phyloP scores from a whole-genome alignment of 2,888 invertebrate species.

The Acholoe squamosa region DNA sequence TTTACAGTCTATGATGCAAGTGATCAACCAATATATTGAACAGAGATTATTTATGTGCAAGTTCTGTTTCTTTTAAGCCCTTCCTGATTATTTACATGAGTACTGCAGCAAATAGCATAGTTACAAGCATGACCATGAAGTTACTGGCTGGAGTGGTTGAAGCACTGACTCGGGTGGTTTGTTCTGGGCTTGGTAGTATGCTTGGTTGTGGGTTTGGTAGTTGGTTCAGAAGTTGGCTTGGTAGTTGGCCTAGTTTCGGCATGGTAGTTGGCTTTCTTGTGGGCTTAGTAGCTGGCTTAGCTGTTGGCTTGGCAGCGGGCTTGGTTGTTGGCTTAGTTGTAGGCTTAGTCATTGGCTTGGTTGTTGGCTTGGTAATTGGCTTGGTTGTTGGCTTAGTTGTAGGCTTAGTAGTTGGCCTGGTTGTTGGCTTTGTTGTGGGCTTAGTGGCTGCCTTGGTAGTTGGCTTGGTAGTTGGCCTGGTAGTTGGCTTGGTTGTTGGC shows the following conservation, averaged over 20 bases:
- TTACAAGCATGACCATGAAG: background rate
- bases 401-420: background rate
- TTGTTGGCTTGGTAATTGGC: background rate
- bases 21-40: too few relatives aligned
- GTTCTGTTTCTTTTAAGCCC: too few relatives aligned
- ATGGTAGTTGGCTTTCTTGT: background rate
- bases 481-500: background rate
- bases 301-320: background rate
- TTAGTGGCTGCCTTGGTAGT: background rate
- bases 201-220: background rate
- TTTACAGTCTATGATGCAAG: too few relatives aligned
- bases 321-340: constrained; percentile 15
- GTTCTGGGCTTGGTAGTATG: background rate
- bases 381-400: constrained; percentile 6
- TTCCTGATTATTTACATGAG: background rate
- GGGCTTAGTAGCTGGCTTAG: background rate
- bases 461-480: background rate
- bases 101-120: background rate
- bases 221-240: background rate
- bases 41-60: too few relatives aligned
- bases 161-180: background rate
- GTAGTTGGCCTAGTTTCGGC: background rate
- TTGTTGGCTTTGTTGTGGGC: background rate
- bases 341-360: background rate
- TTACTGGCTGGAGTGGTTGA: background rate